Evolutionary conservation across 2,888 invertebrate species (phyloP).

Genomic region (Epinotia demarniana): DNA sequence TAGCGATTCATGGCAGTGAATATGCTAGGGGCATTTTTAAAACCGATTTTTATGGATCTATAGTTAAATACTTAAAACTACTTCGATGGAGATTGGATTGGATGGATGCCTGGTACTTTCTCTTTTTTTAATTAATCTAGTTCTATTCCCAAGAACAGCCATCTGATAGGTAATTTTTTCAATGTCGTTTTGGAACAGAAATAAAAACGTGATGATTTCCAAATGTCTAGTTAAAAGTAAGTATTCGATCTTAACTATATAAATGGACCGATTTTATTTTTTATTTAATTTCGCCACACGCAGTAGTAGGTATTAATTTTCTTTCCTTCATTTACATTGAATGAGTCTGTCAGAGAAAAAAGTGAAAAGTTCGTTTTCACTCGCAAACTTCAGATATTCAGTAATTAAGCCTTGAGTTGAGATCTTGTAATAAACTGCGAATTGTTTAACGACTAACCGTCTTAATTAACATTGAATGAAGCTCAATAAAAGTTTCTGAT

Average conservation of each 20-base stretch:
- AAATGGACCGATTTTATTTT: too few relatives aligned
- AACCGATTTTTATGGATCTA: neutral
- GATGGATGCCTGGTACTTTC: neutral
- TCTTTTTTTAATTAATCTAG: too few relatives aligned
- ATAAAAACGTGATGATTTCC: too few relatives aligned
- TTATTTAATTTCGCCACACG: too few relatives aligned
- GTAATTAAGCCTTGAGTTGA: slow-evolving; percentile 13
- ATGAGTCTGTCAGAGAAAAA: neutral
- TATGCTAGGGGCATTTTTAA: too few relatives aligned
- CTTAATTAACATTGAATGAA: slow-evolving; percentile 16
- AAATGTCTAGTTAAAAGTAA: too few relatives aligned
- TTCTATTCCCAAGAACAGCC: too few relatives aligned
- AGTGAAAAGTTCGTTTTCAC: neutral
- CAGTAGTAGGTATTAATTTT: neutral
- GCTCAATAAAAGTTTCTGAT: neutral
- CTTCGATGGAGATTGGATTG: neutral
- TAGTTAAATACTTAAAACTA: neutral
- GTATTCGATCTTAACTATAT: too few relatives aligned
- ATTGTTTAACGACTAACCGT: slow-evolving; percentile 1
- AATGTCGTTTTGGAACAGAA: too few relatives aligned
- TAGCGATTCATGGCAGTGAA: too few relatives aligned
- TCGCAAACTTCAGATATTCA: neutral
- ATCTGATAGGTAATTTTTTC: too few relatives aligned
- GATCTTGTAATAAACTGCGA: slow-evolving; percentile 15
- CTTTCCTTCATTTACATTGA: neutral